Percentiles rank a stretch among this genome's conserved stretches.
Conservation (phyloP, 1,140 invertebrate species). For the Pseudomyrmex sp. region DNA sequence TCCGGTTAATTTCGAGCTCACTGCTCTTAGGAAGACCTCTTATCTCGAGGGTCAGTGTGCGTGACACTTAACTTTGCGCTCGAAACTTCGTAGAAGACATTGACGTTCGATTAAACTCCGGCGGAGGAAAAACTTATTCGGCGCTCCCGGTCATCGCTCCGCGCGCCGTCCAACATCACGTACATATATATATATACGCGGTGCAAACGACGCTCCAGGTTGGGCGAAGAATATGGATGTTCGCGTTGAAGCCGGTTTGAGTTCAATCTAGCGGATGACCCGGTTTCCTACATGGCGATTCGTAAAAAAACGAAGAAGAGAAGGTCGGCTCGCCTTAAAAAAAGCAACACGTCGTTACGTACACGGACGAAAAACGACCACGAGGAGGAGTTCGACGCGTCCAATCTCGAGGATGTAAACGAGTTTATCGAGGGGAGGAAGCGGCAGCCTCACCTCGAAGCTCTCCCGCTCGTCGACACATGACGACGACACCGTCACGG, state of each 20-base stretch:
- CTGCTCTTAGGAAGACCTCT: too few relatives aligned
- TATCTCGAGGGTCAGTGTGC: not conserved
- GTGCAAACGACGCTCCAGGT: not conserved
- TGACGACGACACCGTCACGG: slow-evolving; percentile 1
- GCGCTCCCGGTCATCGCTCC: not conserved
- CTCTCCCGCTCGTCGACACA: slow-evolving; percentile 4
- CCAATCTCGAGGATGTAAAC: slow-evolving; percentile 42
- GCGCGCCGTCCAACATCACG: not conserved
- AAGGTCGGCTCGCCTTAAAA: slow-evolving; percentile 24
- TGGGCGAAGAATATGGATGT: slow-evolving; percentile 37
- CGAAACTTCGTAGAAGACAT: not conserved
- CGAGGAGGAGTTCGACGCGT: slow-evolving; percentile 63
- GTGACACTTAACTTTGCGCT: not conserved
- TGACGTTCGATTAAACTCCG: slow-evolving; percentile 16
- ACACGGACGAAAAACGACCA: slow-evolving; percentile 38
- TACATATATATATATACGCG: slow-evolving; percentile 17
- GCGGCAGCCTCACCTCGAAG: not conserved
- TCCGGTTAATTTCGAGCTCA: slow-evolving; percentile 14
- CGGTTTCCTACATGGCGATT: slow-evolving; percentile 43
- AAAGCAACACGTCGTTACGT: slow-evolving; percentile 5
- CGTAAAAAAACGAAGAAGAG: slow-evolving; percentile 3
- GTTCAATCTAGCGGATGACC: slow-evolving; percentile 52
- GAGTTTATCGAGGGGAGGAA: slow-evolving; percentile 27
- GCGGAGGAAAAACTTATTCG: slow-evolving; percentile 5
- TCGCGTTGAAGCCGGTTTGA: slow-evolving; percentile 11